Evolutionary conservation across 2,113 vertebrate species (phyloP).

Genomic region (Scophthalmus maximus): DNA sequence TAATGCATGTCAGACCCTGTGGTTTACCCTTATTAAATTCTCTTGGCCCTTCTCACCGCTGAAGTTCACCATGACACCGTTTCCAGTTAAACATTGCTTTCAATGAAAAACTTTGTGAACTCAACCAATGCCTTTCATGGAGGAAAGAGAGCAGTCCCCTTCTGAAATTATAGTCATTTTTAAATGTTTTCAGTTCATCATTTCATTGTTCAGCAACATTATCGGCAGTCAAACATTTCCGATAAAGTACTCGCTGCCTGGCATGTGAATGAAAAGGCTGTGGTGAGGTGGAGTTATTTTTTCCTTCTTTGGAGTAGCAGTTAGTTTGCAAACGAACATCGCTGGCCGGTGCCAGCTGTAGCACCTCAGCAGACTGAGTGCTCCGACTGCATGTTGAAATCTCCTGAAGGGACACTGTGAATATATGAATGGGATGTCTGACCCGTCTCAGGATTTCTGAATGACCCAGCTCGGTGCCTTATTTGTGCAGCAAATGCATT

Average conservation of each 20-base stretch:
- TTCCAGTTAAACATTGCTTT: constrained; percentile 43
- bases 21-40: constrained; percentile 36
- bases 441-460: constrained; percentile 58
- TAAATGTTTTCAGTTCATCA: constrained; percentile 32
- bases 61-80: constrained; percentile 29
- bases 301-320: constrained; percentile 57
- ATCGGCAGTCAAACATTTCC: constrained; percentile 51
- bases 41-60: constrained; percentile 30
- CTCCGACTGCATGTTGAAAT: constrained; percentile 64
- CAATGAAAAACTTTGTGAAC: constrained; percentile 39
- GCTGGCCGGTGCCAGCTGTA: constrained; percentile 54
- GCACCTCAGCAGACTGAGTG: constrained; percentile 62
- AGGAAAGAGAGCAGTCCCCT: constrained; percentile 19
- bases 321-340: constrained; percentile 52
- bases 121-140: constrained; percentile 20
- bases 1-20: constrained; percentile 33
- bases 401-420: constrained; percentile 53
- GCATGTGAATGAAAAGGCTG: constrained; percentile 59
- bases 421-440: constrained; percentile 67
- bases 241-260: constrained; percentile 48
- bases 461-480: constrained; percentile 43
- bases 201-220: constrained; percentile 43
- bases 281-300: constrained; percentile 51
- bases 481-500: constrained; percentile 25
- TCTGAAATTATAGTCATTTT: constrained; percentile 12